These are phyloP conservation scores for Epinephelus cyanopodus DNA, from an alignment of 2,113 vertebrate genomes.

Conservation along the genomic window DNA sequence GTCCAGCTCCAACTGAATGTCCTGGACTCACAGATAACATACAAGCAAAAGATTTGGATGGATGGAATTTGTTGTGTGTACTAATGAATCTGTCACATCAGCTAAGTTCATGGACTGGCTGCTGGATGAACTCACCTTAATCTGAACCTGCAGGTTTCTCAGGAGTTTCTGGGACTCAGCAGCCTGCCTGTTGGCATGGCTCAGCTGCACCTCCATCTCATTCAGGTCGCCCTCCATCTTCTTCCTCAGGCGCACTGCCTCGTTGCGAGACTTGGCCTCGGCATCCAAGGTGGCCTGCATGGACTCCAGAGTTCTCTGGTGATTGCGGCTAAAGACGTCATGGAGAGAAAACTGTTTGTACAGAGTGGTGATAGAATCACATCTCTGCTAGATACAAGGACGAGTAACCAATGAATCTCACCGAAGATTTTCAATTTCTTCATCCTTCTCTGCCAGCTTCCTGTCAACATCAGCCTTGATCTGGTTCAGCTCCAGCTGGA, in stretches of 20 bases:
- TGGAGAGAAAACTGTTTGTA: neutral
- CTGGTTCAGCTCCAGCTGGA: slow-evolving; percentile 94
- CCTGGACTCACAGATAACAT: slow-evolving; percentile 74
- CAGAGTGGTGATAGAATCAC: neutral
- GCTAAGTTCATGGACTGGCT: neutral
- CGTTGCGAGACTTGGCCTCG: slow-evolving; percentile 90
- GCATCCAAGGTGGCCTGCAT: slow-evolving; percentile 92
- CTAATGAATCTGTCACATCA: neutral
- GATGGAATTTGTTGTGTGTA: neutral
- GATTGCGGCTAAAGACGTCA: slow-evolving; percentile 85
- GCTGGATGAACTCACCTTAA: slow-evolving; percentile 86
- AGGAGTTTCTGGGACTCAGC: slow-evolving; percentile 89
- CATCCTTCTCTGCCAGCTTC: slow-evolving; percentile 93
- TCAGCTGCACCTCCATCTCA: slow-evolving; percentile 94
- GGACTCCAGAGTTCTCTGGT: slow-evolving; percentile 92
- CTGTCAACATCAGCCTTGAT: slow-evolving; percentile 93
- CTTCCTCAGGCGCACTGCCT: slow-evolving; percentile 92
- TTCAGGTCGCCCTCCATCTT: slow-evolving; percentile 97
- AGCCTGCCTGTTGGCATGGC: slow-evolving; percentile 90
- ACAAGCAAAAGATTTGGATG: neutral
- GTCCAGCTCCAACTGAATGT: slow-evolving; percentile 91
- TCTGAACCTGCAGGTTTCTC: slow-evolving; percentile 90
- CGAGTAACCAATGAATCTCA: slow-evolving; percentile 56
- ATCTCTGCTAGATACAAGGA: neutral
- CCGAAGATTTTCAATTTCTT: slow-evolving; percentile 93